Conservation (phyloP, 1,140 invertebrate genomes). For the Neodiprion virginianus region DNA sequence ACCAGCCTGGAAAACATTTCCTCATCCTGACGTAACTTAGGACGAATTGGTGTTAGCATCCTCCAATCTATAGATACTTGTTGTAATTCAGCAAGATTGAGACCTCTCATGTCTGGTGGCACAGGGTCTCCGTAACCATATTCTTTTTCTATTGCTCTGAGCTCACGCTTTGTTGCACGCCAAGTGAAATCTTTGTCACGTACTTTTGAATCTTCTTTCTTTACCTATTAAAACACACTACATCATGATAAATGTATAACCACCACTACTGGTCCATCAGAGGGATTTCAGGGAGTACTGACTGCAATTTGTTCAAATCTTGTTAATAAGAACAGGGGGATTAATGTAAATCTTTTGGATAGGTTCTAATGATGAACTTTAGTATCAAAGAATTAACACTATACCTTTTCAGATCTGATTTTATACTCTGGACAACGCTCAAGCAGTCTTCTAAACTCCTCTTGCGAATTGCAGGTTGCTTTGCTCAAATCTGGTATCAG, state of each 20-base stretch:
- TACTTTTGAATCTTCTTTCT: slow-evolving; percentile 58
- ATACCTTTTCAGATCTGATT: slow-evolving; percentile 85
- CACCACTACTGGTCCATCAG: too few species aligned
- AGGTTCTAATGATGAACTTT: background rate
- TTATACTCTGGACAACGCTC: slow-evolving; percentile 90
- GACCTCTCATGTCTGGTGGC: slow-evolving; percentile 79
- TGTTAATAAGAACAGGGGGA: too few species aligned
- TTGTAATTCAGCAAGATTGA: slow-evolving; percentile 81
- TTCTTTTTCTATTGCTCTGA: slow-evolving; percentile 65
- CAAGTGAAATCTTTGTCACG: slow-evolving; percentile 68
- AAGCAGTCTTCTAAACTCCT: slow-evolving; percentile 82
- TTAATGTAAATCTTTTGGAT: slow-evolving; percentile 4
- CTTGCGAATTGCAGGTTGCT: slow-evolving; percentile 74
- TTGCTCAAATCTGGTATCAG: slow-evolving; percentile 85
- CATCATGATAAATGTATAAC: background rate
- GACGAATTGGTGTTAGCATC: slow-evolving; percentile 87
- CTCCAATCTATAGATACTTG: slow-evolving; percentile 90
- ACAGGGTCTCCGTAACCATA: slow-evolving; percentile 81
- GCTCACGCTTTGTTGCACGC: slow-evolving; percentile 71
- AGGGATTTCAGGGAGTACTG: too few species aligned
- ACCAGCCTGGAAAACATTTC: slow-evolving; percentile 81
- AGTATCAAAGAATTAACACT: slow-evolving; percentile 6
- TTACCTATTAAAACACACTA: slow-evolving; percentile 44
- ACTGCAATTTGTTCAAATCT: too few species aligned
- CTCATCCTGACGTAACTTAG: slow-evolving; percentile 83